phyloP scores from a whole-genome alignment of 2,888 invertebrate species.

The Tanytarsus gracilentus region DNA sequence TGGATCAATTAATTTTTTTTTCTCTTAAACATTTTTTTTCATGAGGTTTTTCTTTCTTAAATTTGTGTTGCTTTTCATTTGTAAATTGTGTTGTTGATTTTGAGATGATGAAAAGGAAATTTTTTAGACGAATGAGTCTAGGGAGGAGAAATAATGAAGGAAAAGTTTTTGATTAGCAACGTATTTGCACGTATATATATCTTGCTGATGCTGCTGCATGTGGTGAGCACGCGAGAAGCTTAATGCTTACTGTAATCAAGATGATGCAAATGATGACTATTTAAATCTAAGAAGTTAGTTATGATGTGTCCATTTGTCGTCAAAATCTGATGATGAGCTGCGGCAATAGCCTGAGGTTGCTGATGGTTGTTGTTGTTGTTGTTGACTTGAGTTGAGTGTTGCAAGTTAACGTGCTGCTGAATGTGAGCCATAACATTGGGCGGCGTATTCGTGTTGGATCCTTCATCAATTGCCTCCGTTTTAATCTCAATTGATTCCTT shows the following conservation, averaged over 20 bases:
- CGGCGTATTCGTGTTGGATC: slow-evolving; percentile 13
- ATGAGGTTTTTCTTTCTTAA: too few relatives aligned
- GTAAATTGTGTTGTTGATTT: too few relatives aligned
- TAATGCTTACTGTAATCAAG: slow-evolving; percentile 29
- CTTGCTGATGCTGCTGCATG: not conserved
- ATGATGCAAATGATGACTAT: slow-evolving; percentile 29
- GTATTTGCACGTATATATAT: too few relatives aligned
- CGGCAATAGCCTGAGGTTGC: slow-evolving; percentile 16
- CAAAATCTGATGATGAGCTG: slow-evolving; percentile 29
- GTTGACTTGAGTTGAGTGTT: not conserved
- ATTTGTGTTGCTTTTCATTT: not conserved
- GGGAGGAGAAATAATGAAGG: too few relatives aligned
- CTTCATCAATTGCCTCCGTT: slow-evolving; percentile 27
- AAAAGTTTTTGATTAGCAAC: too few relatives aligned
- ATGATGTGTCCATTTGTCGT: slow-evolving; percentile 29
- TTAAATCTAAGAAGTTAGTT: slow-evolving; percentile 29
- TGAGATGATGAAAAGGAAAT: too few relatives aligned
- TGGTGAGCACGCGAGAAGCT: not conserved
- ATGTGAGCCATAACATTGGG: slow-evolving; percentile 17
- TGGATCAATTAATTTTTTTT: slow-evolving; percentile 7
- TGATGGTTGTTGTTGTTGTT: slow-evolving; percentile 18
- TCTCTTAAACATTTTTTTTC: slow-evolving; percentile 5
- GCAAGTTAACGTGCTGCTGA: not conserved
- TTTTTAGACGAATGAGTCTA: too few relatives aligned
- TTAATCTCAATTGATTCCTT: slow-evolving; percentile 28